A percentile compares a stretch with the other conserved stretches of the same genome.
These are phyloP conservation scores for Dorcus parallelipipedus DNA, from an alignment of 2,888 invertebrate species.

Conservation along the genomic window DNA sequence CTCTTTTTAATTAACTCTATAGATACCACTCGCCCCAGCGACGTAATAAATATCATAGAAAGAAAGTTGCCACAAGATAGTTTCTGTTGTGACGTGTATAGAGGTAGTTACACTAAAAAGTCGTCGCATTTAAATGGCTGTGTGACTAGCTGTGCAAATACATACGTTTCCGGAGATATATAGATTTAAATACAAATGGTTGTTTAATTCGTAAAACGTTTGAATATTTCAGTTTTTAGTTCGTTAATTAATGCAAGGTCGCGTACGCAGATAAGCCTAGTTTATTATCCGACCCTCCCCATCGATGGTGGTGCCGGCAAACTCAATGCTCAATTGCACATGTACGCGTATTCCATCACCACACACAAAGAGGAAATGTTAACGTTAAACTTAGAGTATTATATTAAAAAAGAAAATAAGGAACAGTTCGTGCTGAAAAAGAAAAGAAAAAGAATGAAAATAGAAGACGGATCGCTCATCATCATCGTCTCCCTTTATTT, in stretches of 20 bases:
- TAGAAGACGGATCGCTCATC: not conserved
- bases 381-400: no score
- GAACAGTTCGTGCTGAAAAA: no score
- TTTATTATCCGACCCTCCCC: not conserved
- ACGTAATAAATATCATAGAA: no score
- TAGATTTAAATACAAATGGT: constrained; percentile 28
- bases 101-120: constrained; percentile 11
- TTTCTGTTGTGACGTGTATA: constrained; percentile 10
- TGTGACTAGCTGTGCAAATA: constrained; percentile 39
- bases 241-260: constrained; percentile 43
- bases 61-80: not conserved
- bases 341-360: no score
- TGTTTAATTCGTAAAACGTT: constrained; percentile 25
- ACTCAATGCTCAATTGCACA: no score
- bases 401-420: no score
- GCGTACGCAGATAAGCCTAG: constrained; percentile 29
- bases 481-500: constrained; percentile 10
- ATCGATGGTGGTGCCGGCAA: no score
- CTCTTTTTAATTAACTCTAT: no score
- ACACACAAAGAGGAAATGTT: no score
- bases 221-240: constrained; percentile 39
- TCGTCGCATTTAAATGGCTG: constrained; percentile 15
- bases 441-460: no score
- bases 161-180: constrained; percentile 42
- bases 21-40: no score